phyloP scores from a whole-genome alignment of 2,888 invertebrate species.

The Teinopalpus imperialis region DNA sequence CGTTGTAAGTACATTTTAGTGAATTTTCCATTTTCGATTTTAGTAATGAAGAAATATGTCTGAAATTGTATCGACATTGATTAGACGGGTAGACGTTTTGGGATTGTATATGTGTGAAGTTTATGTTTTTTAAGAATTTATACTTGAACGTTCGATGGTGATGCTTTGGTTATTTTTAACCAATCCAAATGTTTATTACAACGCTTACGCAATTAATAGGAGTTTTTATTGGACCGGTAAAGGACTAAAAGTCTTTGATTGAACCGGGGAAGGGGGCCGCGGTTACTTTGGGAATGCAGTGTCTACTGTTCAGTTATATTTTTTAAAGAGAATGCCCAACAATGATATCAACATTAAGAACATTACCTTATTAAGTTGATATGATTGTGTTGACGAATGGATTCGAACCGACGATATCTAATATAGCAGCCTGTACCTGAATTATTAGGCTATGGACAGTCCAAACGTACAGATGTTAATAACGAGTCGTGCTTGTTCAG shows the following conservation, averaged over 20 bases:
- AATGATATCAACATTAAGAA: too few relatives aligned
- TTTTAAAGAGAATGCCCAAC: too few relatives aligned
- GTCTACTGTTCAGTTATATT: too few relatives aligned
- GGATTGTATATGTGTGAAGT: conserved; percentile 45
- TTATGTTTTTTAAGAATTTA: conserved; percentile 81
- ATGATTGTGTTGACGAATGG: too few relatives aligned
- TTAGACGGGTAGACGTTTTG: conserved; percentile 42
- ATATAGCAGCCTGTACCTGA: too few relatives aligned
- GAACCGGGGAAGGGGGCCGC: conserved; percentile 38
- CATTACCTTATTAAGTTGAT: too few relatives aligned
- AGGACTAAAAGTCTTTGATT: conserved; percentile 71
- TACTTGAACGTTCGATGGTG: conserved; percentile 60
- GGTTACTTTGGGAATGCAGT: background rate
- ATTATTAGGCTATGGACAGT: too few relatives aligned
- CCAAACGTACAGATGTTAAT: too few relatives aligned
- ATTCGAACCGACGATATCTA: too few relatives aligned
- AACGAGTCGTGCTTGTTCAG: too few relatives aligned
- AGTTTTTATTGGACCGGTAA: conserved; percentile 77
- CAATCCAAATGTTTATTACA: conserved; percentile 78
- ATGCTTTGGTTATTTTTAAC: conserved; percentile 73
- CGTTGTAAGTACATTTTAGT: conserved; percentile 45
- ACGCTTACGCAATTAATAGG: conserved; percentile 79
- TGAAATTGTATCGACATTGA: conserved; percentile 37
- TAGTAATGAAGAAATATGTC: conserved; percentile 49
- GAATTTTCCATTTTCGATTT: conserved; percentile 58